These are phyloP conservation scores for Paralvinella palmiformis DNA, from an alignment of 1,140 invertebrate species.

Conservation along the genomic window DNA sequence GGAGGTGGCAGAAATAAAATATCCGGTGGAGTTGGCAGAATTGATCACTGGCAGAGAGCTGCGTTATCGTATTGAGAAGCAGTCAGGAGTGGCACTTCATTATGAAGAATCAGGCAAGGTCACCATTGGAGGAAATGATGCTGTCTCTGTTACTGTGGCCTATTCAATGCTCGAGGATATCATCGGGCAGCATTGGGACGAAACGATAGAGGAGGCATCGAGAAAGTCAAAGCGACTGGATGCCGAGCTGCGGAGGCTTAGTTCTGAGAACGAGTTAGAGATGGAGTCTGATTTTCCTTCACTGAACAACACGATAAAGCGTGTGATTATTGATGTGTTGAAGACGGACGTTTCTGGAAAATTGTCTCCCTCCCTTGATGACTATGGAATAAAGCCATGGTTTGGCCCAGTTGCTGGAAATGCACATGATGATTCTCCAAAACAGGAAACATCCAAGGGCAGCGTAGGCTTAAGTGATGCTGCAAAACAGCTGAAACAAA, in stretches of 20 bases:
- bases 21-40: no score
- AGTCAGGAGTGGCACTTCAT: no score
- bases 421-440: background rate
- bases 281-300: background rate
- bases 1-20: no score
- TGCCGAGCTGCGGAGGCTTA: constrained; percentile 6
- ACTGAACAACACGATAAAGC: constrained; percentile 1
- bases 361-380: background rate
- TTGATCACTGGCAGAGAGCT: no score
- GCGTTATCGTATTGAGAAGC: no score
- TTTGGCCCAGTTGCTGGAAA: background rate
- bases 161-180: constrained; percentile 7
- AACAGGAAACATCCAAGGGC: background rate
- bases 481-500: no score
- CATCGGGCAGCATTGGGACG: constrained; percentile 5
- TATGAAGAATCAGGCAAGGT: no score
- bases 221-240: background rate
- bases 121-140: background rate
- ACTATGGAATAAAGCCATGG: background rate
- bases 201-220: background rate
- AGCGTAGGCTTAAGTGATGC: no score
- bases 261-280: background rate
- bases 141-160: constrained; percentile 6
- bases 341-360: background rate
- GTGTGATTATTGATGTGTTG: background rate